These are phyloP conservation scores for Propithecus coquereli DNA, from an alignment of 2,113 vertebrate species.

Conservation along the genomic window DNA sequence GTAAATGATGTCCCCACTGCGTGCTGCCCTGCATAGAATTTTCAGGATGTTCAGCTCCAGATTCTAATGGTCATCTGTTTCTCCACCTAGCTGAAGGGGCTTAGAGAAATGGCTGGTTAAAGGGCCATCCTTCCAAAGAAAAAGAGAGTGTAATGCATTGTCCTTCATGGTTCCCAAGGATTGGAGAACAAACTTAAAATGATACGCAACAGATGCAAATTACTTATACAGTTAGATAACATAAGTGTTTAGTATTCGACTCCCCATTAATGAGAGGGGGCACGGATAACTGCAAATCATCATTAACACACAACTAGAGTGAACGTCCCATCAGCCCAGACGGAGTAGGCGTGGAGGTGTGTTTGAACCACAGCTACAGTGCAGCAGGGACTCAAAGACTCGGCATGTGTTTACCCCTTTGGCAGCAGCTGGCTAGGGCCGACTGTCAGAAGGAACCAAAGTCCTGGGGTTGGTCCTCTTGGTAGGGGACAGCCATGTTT, in stretches of 20 bases:
- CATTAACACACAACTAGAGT: neutral
- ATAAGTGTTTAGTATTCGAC: neutral
- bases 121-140: neutral
- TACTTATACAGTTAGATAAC: neutral
- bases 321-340: neutral
- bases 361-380: neutral
- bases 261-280: neutral
- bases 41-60: neutral
- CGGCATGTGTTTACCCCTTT: slow-evolving; percentile 26
- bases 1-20: neutral
- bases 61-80: neutral
- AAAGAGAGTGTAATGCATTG: neutral
- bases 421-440: neutral
- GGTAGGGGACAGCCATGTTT: neutral
- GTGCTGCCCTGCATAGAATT: neutral
- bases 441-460: slow-evolving; percentile 13
- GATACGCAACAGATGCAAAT: neutral
- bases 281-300: neutral
- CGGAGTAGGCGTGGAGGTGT: neutral
- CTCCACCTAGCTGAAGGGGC: neutral
- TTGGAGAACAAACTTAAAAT: neutral
- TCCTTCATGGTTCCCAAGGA: neutral
- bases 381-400: neutral
- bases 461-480: neutral
- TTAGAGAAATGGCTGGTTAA: neutral